These are phyloP conservation scores for Brachionus plicatilis DNA, from an alignment of 1,140 invertebrate species.

Conservation along the genomic window DNA sequence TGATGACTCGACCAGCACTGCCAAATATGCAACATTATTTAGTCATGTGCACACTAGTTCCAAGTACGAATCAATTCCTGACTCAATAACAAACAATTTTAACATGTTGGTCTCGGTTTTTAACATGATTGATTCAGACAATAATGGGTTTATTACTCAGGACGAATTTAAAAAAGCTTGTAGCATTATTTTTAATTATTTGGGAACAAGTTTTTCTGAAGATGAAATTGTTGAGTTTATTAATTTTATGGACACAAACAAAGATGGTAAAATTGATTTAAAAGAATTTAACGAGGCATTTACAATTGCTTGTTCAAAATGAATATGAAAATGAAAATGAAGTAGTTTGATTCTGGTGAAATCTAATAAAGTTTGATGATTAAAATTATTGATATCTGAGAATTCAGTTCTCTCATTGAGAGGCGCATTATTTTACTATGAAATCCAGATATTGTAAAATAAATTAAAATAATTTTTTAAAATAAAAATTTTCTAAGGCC, in stretches of 20 bases:
- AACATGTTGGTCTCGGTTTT: conserved; percentile 65
- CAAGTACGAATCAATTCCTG: conserved; percentile 66
- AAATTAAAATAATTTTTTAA: no score
- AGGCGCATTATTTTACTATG: no score
- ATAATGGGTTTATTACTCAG: conserved; percentile 61
- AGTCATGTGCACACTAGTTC: conserved; percentile 4
- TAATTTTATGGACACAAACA: conserved; percentile 77
- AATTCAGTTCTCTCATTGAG: no score
- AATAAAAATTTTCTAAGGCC: no score
- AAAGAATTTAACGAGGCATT: conserved; percentile 72
- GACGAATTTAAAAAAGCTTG: conserved; percentile 34
- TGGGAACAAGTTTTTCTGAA: conserved; percentile 2
- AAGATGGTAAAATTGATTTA: conserved; percentile 78
- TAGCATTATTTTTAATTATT: neutral
- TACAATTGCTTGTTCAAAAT: conserved; percentile 15
- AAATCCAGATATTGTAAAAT: no score
- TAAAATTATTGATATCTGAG: no score
- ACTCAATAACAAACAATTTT: conserved; percentile 72
- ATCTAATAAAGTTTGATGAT: no score
- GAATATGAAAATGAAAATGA: neutral
- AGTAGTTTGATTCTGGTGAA: neutral
- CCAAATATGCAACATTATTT: neutral
- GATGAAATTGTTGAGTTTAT: conserved; percentile 67
- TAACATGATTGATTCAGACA: conserved; percentile 81
- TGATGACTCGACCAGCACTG: neutral